These are phyloP conservation scores for Lagothrix lagotricha DNA, from an alignment of 2,797 vertebrate species.

Conservation along the genomic window DNA sequence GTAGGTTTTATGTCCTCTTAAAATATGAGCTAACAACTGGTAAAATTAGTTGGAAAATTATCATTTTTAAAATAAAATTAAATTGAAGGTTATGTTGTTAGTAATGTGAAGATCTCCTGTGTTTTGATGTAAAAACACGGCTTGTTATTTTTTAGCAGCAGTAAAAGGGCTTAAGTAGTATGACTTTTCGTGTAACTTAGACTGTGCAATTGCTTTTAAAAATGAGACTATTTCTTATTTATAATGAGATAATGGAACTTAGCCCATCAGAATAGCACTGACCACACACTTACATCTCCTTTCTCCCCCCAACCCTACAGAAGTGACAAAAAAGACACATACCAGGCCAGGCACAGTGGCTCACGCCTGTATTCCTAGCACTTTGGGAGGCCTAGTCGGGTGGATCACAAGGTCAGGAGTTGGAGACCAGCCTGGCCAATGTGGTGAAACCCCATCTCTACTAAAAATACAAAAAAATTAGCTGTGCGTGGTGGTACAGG, in stretches of 20 bases:
- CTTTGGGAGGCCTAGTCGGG: too few relatives aligned
- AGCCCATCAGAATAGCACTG: constrained; percentile 1
- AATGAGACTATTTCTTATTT: neutral
- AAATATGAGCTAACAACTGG: neutral
- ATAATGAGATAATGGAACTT: neutral
- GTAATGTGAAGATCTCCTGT: constrained; percentile 26
- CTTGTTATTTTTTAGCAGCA: neutral
- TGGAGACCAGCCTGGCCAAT: too few relatives aligned
- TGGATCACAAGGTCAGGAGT: too few relatives aligned
- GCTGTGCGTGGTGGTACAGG: too few relatives aligned
- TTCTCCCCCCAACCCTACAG: neutral
- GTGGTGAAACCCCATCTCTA: too few relatives aligned
- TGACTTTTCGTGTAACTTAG: neutral
- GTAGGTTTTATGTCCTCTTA: neutral
- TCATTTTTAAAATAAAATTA: constrained; percentile 20
- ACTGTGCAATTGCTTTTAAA: neutral
- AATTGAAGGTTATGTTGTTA: neutral
- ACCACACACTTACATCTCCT: neutral
- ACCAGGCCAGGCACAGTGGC: too few relatives aligned
- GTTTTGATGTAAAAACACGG: neutral
- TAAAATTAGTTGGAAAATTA: constrained; percentile 46
- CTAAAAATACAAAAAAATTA: too few relatives aligned
- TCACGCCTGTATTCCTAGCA: too few relatives aligned
- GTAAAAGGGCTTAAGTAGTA: neutral
- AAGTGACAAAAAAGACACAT: neutral